These are phyloP conservation scores for Brassicogethes aeneus DNA, from an alignment of 2,888 invertebrate species.

Conservation along the genomic window DNA sequence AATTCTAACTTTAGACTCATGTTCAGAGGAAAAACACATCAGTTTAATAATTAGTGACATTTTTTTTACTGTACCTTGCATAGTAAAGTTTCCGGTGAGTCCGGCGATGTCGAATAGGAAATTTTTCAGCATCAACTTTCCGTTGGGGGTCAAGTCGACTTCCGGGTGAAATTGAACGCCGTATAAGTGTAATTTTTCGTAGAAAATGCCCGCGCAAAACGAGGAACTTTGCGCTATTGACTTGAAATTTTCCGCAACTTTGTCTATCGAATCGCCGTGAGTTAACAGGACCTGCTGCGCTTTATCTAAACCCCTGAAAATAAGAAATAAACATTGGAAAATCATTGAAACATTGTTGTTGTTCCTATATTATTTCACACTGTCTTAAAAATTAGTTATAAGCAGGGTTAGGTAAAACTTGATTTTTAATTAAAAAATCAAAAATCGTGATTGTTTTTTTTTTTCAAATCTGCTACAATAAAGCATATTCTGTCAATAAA, in stretches of 20 bases:
- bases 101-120: slow-evolving; percentile 90
- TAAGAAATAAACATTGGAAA: slow-evolving; percentile 9
- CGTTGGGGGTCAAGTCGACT: slow-evolving; percentile 89
- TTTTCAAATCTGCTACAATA: too few species aligned
- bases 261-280: slow-evolving; percentile 94
- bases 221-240: slow-evolving; percentile 77
- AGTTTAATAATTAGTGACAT: too few species aligned
- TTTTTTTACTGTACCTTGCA: slow-evolving; percentile 58
- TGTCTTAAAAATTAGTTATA: too few species aligned
- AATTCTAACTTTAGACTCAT: too few species aligned
- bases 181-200: slow-evolving; percentile 82
- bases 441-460: too few species aligned
- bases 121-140: slow-evolving; percentile 85
- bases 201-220: slow-evolving; percentile 81
- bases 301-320: slow-evolving; percentile 72
- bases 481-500: too few species aligned
- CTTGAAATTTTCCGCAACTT: slow-evolving; percentile 82
- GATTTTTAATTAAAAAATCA: too few species aligned
- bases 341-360: too few species aligned
- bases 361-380: too few species aligned
- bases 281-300: slow-evolving; percentile 88
- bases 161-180: slow-evolving; percentile 99
- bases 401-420: too few species aligned
- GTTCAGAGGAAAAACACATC: too few species aligned
- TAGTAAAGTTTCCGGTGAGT: slow-evolving; percentile 77